These are phyloP conservation scores for Formica selysi DNA, from an alignment of 1,140 invertebrate species.

Conservation along the genomic window DNA sequence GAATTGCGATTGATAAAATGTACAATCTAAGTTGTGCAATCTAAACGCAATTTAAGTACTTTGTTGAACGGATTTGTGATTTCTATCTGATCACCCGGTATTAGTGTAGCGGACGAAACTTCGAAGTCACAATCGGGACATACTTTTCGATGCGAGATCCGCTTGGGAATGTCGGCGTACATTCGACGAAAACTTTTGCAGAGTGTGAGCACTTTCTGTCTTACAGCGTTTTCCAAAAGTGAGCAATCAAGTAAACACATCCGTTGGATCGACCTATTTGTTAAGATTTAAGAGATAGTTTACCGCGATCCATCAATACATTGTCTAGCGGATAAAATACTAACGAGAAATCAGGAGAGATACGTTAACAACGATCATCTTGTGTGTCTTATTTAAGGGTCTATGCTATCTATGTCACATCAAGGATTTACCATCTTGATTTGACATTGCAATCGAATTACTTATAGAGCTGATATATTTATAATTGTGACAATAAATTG, in stretches of 20 bases:
- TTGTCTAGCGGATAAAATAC: slow-evolving; percentile 14
- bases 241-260: slow-evolving; percentile 47
- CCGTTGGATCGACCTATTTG: slow-evolving; percentile 23
- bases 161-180: slow-evolving; percentile 34
- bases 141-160: slow-evolving; percentile 55
- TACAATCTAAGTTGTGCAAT: neutral
- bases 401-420: neutral
- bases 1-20: neutral
- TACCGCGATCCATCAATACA: slow-evolving; percentile 37
- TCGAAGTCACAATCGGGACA: slow-evolving; percentile 44
- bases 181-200: slow-evolving; percentile 61
- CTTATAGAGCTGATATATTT: neutral
- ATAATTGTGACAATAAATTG: neutral
- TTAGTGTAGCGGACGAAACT: slow-evolving; percentile 14
- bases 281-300: neutral
- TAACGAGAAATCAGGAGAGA: slow-evolving; percentile 27
- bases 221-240: slow-evolving; percentile 30
- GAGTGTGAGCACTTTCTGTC: slow-evolving; percentile 30
- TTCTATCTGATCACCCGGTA: slow-evolving; percentile 33
- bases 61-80: neutral
- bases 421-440: no score
- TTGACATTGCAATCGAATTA: slow-evolving; percentile 10
- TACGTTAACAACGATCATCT: slow-evolving; percentile 10
- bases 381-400: neutral
- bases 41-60: neutral